Evolutionary conservation across 1,140 invertebrate species (phyloP).

Genomic region (Drosophila murphyi): DNA sequence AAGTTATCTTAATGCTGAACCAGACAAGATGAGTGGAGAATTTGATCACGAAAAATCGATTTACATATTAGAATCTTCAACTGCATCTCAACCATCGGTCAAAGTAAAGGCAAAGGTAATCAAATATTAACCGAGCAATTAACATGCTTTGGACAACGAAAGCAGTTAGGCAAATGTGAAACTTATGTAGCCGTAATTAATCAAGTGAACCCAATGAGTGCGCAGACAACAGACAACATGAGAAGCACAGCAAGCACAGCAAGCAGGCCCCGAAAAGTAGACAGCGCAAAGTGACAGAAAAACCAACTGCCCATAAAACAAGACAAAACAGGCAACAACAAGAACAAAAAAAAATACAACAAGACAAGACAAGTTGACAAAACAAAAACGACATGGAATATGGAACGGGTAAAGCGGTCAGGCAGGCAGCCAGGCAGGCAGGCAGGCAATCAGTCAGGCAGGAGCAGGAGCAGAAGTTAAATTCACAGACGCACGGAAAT

Average conservation of each 20-base stretch:
- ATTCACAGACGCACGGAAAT: constrained; percentile 49
- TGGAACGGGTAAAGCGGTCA: constrained; percentile 16
- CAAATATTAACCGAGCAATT: constrained; percentile 51
- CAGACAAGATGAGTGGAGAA: no score
- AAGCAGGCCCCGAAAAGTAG: constrained; percentile 35
- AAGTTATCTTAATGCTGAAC: not conserved
- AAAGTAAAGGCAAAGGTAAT: constrained; percentile 33
- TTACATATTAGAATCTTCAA: constrained; percentile 17
- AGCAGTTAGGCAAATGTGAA: constrained; percentile 40
- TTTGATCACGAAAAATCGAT: constrained; percentile 40
- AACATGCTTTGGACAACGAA: constrained; percentile 28
- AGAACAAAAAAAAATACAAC: constrained; percentile 19
- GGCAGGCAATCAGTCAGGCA: not conserved
- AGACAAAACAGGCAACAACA: constrained; percentile 40
- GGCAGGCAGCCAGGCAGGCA: not conserved
- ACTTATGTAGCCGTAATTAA: constrained; percentile 50
- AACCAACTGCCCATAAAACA: constrained; percentile 52
- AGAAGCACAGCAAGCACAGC: constrained; percentile 8
- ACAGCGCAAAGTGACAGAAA: constrained; percentile 45
- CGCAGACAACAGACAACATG: constrained; percentile 7
- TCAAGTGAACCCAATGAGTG: constrained; percentile 39
- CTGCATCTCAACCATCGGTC: not conserved
- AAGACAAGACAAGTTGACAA: constrained; percentile 38
- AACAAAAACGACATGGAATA: constrained; percentile 39
- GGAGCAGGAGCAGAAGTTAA: constrained; percentile 9